A percentile compares a stretch with the other conserved stretches of the same genome.
These are phyloP conservation scores for Percina caprodes DNA, from an alignment of 2,113 vertebrate genomes.

Conservation along the genomic window DNA sequence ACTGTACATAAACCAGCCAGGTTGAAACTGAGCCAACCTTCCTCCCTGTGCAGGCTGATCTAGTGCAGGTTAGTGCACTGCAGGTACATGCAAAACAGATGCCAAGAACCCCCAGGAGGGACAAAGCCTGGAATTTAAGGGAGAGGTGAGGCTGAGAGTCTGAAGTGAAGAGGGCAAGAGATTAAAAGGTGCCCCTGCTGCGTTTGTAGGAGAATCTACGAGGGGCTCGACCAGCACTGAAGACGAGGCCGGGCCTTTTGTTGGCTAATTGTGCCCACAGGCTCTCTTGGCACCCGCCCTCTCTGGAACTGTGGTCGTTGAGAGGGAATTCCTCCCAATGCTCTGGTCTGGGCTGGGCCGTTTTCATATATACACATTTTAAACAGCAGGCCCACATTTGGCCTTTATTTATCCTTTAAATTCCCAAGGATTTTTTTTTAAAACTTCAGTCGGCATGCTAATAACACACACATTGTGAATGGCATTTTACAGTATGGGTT, in stretches of 20 bases:
- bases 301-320: conserved; percentile 48
- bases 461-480: conserved; percentile 52
- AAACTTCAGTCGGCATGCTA: conserved; percentile 26
- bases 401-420: conserved; percentile 28
- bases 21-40: conserved; percentile 29
- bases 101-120: conserved; percentile 44
- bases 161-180: conserved; percentile 49
- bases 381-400: conserved; percentile 57
- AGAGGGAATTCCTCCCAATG: conserved; percentile 68
- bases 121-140: conserved; percentile 59
- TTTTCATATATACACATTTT: conserved; percentile 29
- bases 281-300: conserved; percentile 57
- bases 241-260: conserved; percentile 52
- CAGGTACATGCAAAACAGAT: conserved; percentile 65
- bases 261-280: conserved; percentile 72
- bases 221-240: conserved; percentile 24
- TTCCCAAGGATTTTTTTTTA: conserved; percentile 26
- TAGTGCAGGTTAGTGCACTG: conserved; percentile 26
- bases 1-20: conserved; percentile 31
- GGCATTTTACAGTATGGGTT: conserved; percentile 14
- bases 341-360: not conserved
- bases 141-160: conserved; percentile 56
- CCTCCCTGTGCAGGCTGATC: conserved; percentile 1
- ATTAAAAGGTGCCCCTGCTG: conserved; percentile 65
- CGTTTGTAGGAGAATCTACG: conserved; percentile 62